Evolutionary conservation across 2,797 vertebrate species (phyloP).

Genomic region (Falco berigora): DNA sequence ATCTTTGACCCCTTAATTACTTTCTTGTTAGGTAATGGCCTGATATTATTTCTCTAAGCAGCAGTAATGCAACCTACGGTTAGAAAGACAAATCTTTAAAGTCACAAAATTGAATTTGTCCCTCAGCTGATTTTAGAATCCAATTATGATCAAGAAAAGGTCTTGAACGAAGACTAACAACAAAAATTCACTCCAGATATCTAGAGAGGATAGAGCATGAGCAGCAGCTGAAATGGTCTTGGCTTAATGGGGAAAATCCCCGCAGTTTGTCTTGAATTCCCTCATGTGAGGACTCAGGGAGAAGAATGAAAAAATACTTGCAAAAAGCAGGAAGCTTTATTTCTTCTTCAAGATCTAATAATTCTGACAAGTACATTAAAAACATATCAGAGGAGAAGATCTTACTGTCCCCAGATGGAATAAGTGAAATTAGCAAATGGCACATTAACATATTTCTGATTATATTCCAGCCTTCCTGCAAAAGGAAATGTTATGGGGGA

Average conservation of each 20-base stretch:
- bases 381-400: constrained; percentile 33
- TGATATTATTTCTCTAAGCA: background rate
- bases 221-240: background rate
- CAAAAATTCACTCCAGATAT: background rate
- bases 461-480: background rate
- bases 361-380: constrained; percentile 32
- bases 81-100: background rate
- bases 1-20: background rate
- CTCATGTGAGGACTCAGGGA: background rate
- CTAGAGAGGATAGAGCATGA: background rate
- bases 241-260: background rate
- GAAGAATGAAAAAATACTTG: background rate
- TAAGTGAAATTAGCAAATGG: constrained; percentile 36
- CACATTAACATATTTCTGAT: constrained; percentile 59
- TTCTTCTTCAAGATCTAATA: constrained; percentile 8
- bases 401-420: constrained; percentile 33
- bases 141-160: constrained; percentile 5
- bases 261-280: background rate
- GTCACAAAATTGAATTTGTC: background rate
- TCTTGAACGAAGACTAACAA: background rate
- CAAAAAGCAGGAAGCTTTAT: background rate
- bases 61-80: background rate
- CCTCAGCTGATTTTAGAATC: constrained; percentile 23
- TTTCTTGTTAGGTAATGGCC: background rate
- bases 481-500: background rate